Evolutionary conservation across 2,888 invertebrate genomes (phyloP), one percentile per base, ranked within the genome.

Genomic region (Celastrina argiolus): DNA sequence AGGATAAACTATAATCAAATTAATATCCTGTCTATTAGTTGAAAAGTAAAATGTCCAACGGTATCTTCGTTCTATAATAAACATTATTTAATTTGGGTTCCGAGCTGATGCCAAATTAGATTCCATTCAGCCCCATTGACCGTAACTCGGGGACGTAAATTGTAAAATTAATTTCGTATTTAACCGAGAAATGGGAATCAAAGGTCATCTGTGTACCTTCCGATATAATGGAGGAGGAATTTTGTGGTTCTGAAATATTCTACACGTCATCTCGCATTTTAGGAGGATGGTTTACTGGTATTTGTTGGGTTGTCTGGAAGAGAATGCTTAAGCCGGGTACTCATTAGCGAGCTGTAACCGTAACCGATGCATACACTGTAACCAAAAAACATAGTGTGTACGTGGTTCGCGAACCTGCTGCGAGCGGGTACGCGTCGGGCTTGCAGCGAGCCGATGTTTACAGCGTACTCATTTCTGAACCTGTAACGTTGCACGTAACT

Each of bases 131-230:
- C 14, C 51, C 14, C 51, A 51, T 51, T 51, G 51, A 22, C 51
- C 51, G 51, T 10, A 18, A 51, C 51, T 51, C 22, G 14, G 22
- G 51, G 51, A 51, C 22, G 51, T 51, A 22, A 51, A 51, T 51
- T 51, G 22, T 51, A 51, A 51, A 51, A 51, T 51, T 51, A 51
- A 51, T 51, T 51, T 51, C 22, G 51, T 51, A 26, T 51, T 51
- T 51, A 51, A 26, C 51, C 22, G 51, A 51, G 51, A 26, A 51
- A 51, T 51, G 22, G 51, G 51, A 51, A 51, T 22, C 51, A 51
- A 51, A 51, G 51, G 51, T 51, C 22, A 51, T 12, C 22, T 51
- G 12, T 22, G 51, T 51, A 45, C 18, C 22, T 51, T 51, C 22
- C 1, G 4, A 51, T 5, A 22, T 4, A 51, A 51, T 51, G 7